Base-by-base conservation (phyloP, 2,113 vertebrate species). In the Stegostoma tigrinum region DNA sequence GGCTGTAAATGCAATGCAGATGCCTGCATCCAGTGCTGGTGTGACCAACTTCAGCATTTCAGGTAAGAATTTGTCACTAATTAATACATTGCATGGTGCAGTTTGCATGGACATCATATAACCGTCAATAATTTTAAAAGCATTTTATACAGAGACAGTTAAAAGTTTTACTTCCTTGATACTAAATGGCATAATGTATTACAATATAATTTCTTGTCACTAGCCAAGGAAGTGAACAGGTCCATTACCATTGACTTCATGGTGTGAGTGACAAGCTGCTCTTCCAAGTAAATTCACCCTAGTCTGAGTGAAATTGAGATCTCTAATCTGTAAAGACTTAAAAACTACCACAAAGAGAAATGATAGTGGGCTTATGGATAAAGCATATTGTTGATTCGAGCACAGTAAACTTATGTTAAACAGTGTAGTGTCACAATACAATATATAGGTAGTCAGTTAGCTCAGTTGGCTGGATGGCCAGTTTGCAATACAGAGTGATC, bases 11-110 rank as follows among this genome's bases (percentile, higher is more conserved):
- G 98, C 99, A 96, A 98, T 98, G 97, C 98, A 95, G 67, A 95
- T 99, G 97, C 98, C 99, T 97, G 98, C 99, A 96, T 98, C 98
- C 98, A 99, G 98, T 97, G 98, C 98, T 96, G 97, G 98, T 75
- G 98, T 98, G 96, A 98, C 98, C 95, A 98, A 97, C 97, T 97
- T 99, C 97, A 96, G 98, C 96, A 98, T 99, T 97, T 98, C 98
- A 98, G 99, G 99, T 99, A 75, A 72, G 97, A 96, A 61, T 90
- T 27, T 86, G 78, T 2, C 23, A 10, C 38, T 95, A 61, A 66
- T 42, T 52, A 70, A 86, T 17, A 68, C 21, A 70, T 70, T 48
- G 52, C 34, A 24, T 52, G 24, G 38, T 52, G 67, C 45, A 5
- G 68, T 72, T 95, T 72, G 42, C 5, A 30, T 2, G 2, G 48